Conservation (phyloP, 2,797 vertebrate species). For the Artibeus jamaicensis region DNA sequence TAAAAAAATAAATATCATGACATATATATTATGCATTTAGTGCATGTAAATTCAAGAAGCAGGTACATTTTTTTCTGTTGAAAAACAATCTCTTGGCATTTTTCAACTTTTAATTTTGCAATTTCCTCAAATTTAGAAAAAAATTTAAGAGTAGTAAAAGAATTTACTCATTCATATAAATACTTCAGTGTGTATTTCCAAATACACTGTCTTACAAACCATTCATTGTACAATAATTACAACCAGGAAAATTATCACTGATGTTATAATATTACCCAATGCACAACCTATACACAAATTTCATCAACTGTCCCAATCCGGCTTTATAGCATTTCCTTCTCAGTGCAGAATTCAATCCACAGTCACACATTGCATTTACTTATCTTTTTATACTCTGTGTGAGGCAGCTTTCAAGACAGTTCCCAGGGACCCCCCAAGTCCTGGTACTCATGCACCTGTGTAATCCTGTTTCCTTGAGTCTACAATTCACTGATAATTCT, state of each 20-base stretch:
- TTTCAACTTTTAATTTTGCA: slow-evolving; percentile 22
- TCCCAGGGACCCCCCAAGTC: background rate
- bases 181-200: background rate
- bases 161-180: background rate
- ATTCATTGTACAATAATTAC: background rate
- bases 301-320: background rate
- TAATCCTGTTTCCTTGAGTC: background rate
- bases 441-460: background rate
- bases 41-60: background rate
- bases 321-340: background rate
- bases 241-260: background rate
- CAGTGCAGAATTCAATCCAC: background rate
- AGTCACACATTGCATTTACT: background rate
- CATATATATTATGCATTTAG: background rate
- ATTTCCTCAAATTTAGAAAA: background rate
- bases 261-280: background rate
- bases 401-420: background rate
- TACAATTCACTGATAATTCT: background rate
- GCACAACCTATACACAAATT: background rate
- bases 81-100: background rate
- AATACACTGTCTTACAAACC: background rate
- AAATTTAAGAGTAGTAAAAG: background rate
- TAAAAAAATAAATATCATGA: background rate
- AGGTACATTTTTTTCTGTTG: background rate
- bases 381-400: background rate